These are phyloP conservation scores for Chionomys nivalis DNA, from an alignment of 2,113 vertebrate species.

Conservation along the genomic window DNA sequence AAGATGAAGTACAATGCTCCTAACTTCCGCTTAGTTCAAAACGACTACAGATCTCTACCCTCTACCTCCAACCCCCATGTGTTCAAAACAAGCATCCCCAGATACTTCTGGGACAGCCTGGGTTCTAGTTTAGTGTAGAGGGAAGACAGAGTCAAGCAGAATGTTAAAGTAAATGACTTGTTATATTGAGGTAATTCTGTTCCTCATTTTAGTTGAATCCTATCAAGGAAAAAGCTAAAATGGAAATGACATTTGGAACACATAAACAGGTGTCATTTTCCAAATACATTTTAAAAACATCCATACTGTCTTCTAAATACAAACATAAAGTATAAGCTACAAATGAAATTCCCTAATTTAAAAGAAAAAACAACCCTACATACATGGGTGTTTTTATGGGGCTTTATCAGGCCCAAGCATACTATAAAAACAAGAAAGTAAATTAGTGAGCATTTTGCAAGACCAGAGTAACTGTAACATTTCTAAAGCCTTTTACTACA, in stretches of 20 bases:
- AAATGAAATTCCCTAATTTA: constrained; percentile 3
- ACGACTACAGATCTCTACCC: neutral
- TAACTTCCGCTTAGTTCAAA: constrained; percentile 4
- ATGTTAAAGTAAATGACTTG: constrained; percentile 6
- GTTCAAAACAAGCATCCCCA: neutral
- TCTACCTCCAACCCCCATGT: neutral
- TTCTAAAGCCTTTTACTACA: neutral
- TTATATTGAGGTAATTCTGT: constrained; percentile 4
- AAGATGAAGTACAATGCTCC: neutral
- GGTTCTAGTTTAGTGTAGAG: neutral
- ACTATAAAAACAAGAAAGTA: constrained; percentile 21
- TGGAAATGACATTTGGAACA: neutral
- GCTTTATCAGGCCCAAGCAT: neutral
- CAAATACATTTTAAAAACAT: constrained; percentile 5
- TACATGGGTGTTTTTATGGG: neutral
- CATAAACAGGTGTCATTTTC: neutral
- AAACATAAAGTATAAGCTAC: constrained; percentile 9
- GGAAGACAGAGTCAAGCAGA: neutral
- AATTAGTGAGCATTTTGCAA: neutral
- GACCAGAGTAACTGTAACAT: neutral
- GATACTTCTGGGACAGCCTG: neutral
- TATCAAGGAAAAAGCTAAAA: constrained; percentile 1
- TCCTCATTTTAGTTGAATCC: constrained; percentile 19
- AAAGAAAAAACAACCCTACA: neutral
- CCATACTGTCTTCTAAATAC: neutral